These are phyloP conservation scores for Fistularia commersonii DNA, from an alignment of 2,797 vertebrate genomes.

Conservation along the genomic window DNA sequence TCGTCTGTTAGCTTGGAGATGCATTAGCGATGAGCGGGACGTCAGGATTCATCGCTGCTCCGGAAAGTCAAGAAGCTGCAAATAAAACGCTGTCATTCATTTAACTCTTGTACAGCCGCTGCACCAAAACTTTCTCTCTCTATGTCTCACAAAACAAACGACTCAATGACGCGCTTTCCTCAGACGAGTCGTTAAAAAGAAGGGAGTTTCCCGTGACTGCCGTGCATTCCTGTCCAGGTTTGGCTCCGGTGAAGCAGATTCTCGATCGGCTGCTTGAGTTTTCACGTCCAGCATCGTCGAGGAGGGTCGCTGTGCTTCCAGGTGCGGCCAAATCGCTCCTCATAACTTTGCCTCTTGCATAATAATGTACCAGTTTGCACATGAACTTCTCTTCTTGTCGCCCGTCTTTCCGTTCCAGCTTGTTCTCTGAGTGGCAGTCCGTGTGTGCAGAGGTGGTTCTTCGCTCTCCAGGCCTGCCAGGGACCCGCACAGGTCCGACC, in stretches of 20 bases:
- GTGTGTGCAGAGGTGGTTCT: conserved; percentile 47
- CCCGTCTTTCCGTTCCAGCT: conserved; percentile 30
- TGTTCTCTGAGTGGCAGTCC: conserved; percentile 61
- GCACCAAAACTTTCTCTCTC: too few species aligned
- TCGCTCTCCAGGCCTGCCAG: conserved; percentile 57
- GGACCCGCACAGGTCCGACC: conserved; percentile 46
- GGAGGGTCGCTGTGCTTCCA: conserved; percentile 49
- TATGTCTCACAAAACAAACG: too few species aligned
- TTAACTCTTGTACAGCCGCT: too few species aligned
- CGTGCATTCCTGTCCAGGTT: conserved; percentile 36
- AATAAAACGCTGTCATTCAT: too few species aligned
- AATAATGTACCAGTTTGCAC: too few species aligned
- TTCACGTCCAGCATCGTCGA: conserved; percentile 28
- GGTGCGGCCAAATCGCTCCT: conserved; percentile 26
- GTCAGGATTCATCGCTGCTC: too few species aligned
- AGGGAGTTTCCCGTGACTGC: too few species aligned
- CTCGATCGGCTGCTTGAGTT: conserved; percentile 41
- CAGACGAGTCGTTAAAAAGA: too few species aligned
- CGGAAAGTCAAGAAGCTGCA: too few species aligned
- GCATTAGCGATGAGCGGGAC: too few species aligned
- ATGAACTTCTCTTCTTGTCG: background rate
- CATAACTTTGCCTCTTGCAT: background rate
- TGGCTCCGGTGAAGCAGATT: conserved; percentile 46
- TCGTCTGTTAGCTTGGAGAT: too few species aligned
- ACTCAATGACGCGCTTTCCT: too few species aligned